Evolutionary conservation across 2,113 vertebrate species (phyloP).

Genomic region (Sisor rabdophorus): DNA sequence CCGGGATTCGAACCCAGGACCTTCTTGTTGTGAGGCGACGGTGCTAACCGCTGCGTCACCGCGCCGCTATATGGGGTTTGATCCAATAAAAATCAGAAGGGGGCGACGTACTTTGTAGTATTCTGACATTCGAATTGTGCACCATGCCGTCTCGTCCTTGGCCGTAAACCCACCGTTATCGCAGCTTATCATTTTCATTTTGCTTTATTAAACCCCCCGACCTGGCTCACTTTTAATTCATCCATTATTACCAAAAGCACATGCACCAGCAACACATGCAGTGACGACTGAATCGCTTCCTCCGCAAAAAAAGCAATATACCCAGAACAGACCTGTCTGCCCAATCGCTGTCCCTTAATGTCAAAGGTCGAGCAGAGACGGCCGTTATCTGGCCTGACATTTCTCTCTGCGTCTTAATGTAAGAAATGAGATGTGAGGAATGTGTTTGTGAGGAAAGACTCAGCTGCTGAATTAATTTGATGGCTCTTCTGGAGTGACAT

Average conservation of each 20-base stretch:
- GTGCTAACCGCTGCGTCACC: too few species aligned
- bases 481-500: conserved; percentile 59
- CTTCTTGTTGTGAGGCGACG: too few species aligned
- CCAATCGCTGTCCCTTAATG: conserved; percentile 49
- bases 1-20: too few species aligned
- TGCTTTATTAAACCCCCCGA: conserved; percentile 29
- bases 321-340: conserved; percentile 41
- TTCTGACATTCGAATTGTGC: too few species aligned
- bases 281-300: conserved; percentile 47
- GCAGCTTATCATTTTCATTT: conserved; percentile 32
- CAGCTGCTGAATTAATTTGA: conserved; percentile 40
- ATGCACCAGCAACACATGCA: conserved; percentile 37
- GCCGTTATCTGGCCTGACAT: conserved; percentile 67
- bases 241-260: conserved; percentile 46
- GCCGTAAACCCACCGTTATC: conserved; percentile 21
- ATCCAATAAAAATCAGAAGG: too few species aligned
- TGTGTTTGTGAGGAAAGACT: conserved; percentile 54
- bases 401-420: conserved; percentile 65
- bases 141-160: too few species aligned
- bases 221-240: conserved; percentile 38
- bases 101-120: too few species aligned
- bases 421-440: conserved; percentile 55
- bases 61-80: too few species aligned
- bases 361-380: conserved; percentile 52
- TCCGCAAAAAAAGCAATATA: conserved; percentile 54